Base-by-base conservation (phyloP, 2,888 invertebrate genomes). In the Clusia tigrina region DNA sequence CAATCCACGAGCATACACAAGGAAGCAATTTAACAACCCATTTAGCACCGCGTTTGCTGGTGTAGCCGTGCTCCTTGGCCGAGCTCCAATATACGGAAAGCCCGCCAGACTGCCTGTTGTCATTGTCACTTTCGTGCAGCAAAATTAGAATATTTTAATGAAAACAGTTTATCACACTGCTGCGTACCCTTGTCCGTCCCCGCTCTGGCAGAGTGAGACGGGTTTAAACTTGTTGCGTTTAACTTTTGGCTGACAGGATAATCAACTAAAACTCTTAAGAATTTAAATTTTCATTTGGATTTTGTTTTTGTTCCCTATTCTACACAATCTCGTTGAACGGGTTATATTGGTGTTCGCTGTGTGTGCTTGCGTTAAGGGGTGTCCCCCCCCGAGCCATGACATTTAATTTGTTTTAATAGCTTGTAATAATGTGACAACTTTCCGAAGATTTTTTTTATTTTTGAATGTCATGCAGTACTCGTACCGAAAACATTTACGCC, bases 81-180 rank as follows among this genome's bases (percentile, higher is more conserved):
- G n/a, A n/a, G 42, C 42, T 6, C n/a, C 42, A 42, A 48, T 2
- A 22, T 20, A 20, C 2, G 20, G 10, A 20, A 6, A 18, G 42
- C 42, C 3, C 42, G 42, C 6, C 15, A 18, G 9, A 20, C 20
- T 18, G 18, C 12, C 12, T 22, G 48, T 20, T 48, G 48, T 48
- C 48, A 48, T 42, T 56, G 56, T 54, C 17, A 38, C 62, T 61
- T 58, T 51, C 67, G 67, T 37, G 57, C 70, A 66, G 73, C 71
- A 67, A 77, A 77, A 74, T 74, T 74, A 74, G 75, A 74, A 74
- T 74, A 74, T 74, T 74, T 74, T 76, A 74, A 77, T 74, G 74
- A 74, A 77, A 69, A 73, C 75, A 77, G 76, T 74, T 74, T 77
- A 76, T 76, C 76, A 77, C 68, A 66, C 65, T 18, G n/a, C n/a